Base-by-base conservation (phyloP, 2,113 vertebrate genomes). In the Pterocles gutturalis region DNA sequence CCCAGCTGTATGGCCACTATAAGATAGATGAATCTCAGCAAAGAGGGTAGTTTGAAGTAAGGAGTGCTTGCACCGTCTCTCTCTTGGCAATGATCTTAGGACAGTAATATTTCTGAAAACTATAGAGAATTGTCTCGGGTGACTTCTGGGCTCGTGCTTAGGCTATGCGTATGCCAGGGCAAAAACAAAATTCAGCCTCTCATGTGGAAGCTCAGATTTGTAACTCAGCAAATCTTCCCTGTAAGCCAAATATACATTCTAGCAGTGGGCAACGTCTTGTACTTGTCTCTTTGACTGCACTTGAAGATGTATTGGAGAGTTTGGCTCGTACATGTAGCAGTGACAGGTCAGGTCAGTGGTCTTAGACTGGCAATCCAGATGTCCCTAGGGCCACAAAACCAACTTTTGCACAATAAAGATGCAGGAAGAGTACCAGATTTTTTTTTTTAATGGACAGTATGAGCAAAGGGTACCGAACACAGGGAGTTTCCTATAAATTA, bases 231-330 rank as follows among this genome's bases (percentile, higher is more conserved):
- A 12, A 54, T 28, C 21, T 86, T 72, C 38, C 24, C 38, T 45
- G 38, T 36, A 64, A 65, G 36, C 24, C 25, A 43, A 26, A 69
- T 45, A 3, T 69, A 14, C 9, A 6, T 70, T 70, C n/a, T 55
- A 33, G 53, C 1, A 2, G 29, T 36, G 29, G 12, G 13, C 4
- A 9, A 6, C 0, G 4, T 41, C 58, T n/a, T 81, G 2, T 18
- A 5, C 29, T 16, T 75, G 48, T 73, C 21, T 91, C 26, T 77
- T 28, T 5, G 17, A 11, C n/a, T 57, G 7, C 10, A 4, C 21
- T 66, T 66, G 46, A 75, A 36, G 43, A 41, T 14, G n/a, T 36
- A 15, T n/a, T 71, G 57, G 26, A 69, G 48, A 20, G 26, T 72
- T 69, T 66, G 21, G 10, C 69, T 41, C 6, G 1, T n/a, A 4